A percentile compares a stretch with the other conserved stretches of the same genome.
phyloP scores from a whole-genome alignment of 2,113 vertebrate species.

The Gasterosteus aculeatus region DNA sequence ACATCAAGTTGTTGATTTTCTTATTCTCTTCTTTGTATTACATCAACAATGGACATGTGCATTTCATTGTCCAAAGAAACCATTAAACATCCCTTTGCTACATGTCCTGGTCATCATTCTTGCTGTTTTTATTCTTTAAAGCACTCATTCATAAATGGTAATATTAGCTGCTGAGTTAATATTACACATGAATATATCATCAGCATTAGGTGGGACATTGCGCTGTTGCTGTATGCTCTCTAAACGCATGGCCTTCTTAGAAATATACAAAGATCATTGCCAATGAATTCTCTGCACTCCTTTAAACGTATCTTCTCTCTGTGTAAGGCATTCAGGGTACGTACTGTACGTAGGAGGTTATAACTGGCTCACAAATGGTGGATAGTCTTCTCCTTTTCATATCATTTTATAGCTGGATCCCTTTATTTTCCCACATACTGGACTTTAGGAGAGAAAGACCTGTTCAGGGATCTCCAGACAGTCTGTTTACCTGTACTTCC shows the following conservation, averaged over 20 bases:
- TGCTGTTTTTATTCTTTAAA: slow-evolving; percentile 52
- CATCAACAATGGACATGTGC: slow-evolving; percentile 76
- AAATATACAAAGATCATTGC: slow-evolving; percentile 59
- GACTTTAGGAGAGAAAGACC: slow-evolving; percentile 59
- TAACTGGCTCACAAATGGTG: slow-evolving; percentile 57
- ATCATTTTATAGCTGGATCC: slow-evolving; percentile 65
- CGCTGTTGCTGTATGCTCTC: slow-evolving; percentile 58
- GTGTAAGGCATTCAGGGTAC: slow-evolving; percentile 67
- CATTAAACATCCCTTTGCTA: slow-evolving; percentile 83
- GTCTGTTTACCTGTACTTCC: slow-evolving; percentile 76
- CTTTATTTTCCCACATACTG: slow-evolving; percentile 69
- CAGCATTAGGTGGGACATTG: slow-evolving; percentile 43
- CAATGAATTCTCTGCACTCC: slow-evolving; percentile 54
- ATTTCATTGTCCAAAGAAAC: slow-evolving; percentile 80
- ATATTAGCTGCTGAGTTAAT: slow-evolving; percentile 72
- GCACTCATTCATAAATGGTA: slow-evolving; percentile 60
- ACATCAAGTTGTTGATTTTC: slow-evolving; percentile 62
- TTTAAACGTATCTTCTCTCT: slow-evolving; percentile 58
- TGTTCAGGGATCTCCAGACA: slow-evolving; percentile 75
- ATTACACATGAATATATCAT: slow-evolving; percentile 58
- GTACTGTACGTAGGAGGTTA: slow-evolving; percentile 45
- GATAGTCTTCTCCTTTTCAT: slow-evolving; percentile 43
- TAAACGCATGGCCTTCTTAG: slow-evolving; percentile 70
- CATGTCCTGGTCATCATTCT: slow-evolving; percentile 81
- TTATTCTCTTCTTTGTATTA: slow-evolving; percentile 73